phyloP scores from a whole-genome alignment of 2,113 vertebrate genomes.

The Takifugu bimaculatus region DNA sequence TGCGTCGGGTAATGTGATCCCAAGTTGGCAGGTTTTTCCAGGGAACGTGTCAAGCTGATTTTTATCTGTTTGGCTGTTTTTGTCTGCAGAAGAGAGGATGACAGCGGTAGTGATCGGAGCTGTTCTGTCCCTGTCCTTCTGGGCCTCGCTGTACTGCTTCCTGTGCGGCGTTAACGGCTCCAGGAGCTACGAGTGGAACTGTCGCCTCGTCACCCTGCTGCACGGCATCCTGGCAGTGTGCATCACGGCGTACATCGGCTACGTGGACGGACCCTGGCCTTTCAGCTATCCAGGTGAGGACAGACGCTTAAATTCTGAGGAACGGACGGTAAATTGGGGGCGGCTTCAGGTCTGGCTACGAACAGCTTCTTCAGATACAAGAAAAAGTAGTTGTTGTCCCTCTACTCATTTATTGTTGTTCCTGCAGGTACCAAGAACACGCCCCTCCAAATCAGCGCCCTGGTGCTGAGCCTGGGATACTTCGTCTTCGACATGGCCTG shows the following conservation, averaged over 20 bases:
- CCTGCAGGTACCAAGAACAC: conserved; percentile 86
- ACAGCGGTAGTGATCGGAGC: conserved; percentile 74
- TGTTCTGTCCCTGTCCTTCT: conserved; percentile 80
- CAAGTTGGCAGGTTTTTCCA: conserved; percentile 2
- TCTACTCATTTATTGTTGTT: conserved; percentile 19
- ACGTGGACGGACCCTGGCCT: conserved; percentile 95
- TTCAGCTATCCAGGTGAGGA: conserved; percentile 86
- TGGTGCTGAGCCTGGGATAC: conserved; percentile 91
- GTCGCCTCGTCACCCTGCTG: conserved; percentile 88
- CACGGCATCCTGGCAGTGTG: conserved; percentile 87
- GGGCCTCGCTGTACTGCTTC: conserved; percentile 83
- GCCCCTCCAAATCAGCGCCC: conserved; percentile 81
- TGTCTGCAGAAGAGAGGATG: conserved; percentile 73
- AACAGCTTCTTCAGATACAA: too few species aligned
- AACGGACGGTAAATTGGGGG: too few species aligned
- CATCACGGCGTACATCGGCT: conserved; percentile 90
- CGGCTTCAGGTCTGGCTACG: too few species aligned
- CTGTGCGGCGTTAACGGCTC: conserved; percentile 79
- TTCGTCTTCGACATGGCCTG: conserved; percentile 94
- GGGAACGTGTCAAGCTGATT: neutral
- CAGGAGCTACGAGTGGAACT: conserved; percentile 88
- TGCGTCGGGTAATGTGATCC: neutral
- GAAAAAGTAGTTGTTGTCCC: too few species aligned
- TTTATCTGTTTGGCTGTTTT: conserved; percentile 14
- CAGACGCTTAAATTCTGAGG: neutral